Percentiles rank a stretch among this genome's conserved stretches.
Evolutionary conservation across 2,888 invertebrate genomes (phyloP).

Genomic region (Drosophila differens): DNA sequence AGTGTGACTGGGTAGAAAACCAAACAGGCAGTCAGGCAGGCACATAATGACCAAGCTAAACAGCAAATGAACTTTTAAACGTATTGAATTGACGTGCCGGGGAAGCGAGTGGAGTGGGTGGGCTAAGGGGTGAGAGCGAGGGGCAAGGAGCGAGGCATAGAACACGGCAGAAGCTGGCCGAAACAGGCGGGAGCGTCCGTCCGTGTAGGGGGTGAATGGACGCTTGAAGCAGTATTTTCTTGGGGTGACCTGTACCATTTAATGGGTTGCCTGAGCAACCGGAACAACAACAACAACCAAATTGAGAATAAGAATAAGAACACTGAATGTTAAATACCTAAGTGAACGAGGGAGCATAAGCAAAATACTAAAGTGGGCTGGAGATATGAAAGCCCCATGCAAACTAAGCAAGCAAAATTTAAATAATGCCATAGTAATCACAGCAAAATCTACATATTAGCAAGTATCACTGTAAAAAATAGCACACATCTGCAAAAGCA

Average conservation of each 20-base stretch:
- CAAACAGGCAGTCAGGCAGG: constrained; percentile 30
- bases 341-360: constrained; percentile 12
- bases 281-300: constrained; percentile 35
- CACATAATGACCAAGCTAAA: constrained; percentile 81
- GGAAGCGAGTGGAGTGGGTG: neutral
- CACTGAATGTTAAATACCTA: constrained; percentile 42
- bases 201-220: neutral
- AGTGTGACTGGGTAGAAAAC: neutral
- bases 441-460: constrained; percentile 8
- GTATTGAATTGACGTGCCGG: constrained; percentile 76
- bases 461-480: neutral
- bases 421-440: constrained; percentile 21
- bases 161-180: neutral
- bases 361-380: neutral
- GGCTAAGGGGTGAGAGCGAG: neutral
- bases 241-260: constrained; percentile 27
- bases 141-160: neutral
- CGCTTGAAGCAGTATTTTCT: constrained; percentile 10
- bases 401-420: constrained; percentile 25
- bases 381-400: constrained; percentile 7
- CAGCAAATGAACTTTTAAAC: constrained; percentile 81
- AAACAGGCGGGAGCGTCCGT: neutral
- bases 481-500: neutral
- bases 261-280: constrained; percentile 59
- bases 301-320: constrained; percentile 25